Conservation (phyloP, 1,140 invertebrate species). For the Gonioctena quinquepunctata region DNA sequence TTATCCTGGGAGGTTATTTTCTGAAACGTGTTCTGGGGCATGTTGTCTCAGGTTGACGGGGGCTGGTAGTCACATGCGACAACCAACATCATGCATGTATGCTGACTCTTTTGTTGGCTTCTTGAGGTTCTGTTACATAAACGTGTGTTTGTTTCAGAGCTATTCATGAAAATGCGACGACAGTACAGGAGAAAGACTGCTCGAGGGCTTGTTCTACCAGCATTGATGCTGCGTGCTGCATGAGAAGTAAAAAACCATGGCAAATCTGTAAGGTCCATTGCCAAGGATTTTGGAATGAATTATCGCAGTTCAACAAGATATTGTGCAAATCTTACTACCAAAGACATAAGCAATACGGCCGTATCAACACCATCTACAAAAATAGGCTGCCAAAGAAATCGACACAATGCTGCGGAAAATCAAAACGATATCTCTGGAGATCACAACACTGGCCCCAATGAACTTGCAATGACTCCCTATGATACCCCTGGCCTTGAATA, state of each 20-base stretch:
- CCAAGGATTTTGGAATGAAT: neutral
- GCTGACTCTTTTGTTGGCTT: neutral
- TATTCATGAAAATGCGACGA: neutral
- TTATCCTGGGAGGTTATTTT: neutral
- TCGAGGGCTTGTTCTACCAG: neutral
- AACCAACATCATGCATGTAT: too few species aligned
- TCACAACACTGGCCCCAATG: neutral
- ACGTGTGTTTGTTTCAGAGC: neutral
- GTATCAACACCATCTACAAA: constrained; percentile 2
- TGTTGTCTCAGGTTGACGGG: neutral
- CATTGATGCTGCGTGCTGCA: neutral
- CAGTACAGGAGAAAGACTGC: neutral
- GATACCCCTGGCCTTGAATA: neutral
- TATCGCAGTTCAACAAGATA: constrained; percentile 2
- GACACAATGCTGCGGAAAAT: too few species aligned
- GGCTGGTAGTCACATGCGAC: too few species aligned
- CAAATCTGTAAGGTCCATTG: neutral
- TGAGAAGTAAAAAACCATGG: neutral
- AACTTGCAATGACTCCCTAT: neutral
- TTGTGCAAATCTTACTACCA: neutral
- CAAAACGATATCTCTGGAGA: too few species aligned
- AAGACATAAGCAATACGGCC: neutral
- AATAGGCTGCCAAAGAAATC: neutral
- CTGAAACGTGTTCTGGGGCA: neutral
- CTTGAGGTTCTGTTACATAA: neutral